Evolutionary conservation across 2,797 vertebrate species (phyloP), one percentile per base, ranked within the genome.

Genomic region (Tolypeutes matacus): DNA sequence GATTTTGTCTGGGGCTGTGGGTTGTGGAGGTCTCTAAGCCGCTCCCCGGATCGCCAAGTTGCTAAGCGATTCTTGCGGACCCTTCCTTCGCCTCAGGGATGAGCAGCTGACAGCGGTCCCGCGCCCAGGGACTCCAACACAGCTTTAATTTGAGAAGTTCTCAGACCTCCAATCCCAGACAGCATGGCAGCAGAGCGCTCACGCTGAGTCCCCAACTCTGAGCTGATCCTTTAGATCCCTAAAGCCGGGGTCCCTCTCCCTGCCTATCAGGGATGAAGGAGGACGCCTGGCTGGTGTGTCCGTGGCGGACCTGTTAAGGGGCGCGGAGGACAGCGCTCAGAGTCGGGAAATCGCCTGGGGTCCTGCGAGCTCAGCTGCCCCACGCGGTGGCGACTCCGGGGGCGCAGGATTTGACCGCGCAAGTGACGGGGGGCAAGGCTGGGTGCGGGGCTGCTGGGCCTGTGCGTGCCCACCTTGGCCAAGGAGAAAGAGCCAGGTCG

Each of bases 41-140:
- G 29, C 5, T 81, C 65, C 39, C 9, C 4, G 34, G 46, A 80
- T 0, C 75, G 70, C 76, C 36, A 87, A 53, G 21, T 56, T 72
- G 29, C 39, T 23, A 64, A 78, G 7, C 0, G 31, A 60, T 42
- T 81, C n/a, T 29, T 62, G 34, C 3, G 53, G 60, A 39, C 6
- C 42, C 42, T 78, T 73, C 64, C 25, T 51, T 84, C 56, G 42
- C 42, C 46, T 31, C 10, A 27, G 11, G 1, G 13, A n/a, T 4
- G 25, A 20, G 15, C 3, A 49, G 46, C 60, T n/a, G 42, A 31
- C 17, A 29, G 17, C 29, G 20, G 60, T 27, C 27, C 62, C 0
- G 14, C 1, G 49, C 3, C 51, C 0, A 6, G 39, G 21, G 31
- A 2, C 15, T 39, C 13, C 10, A 56, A 25, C 29, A 49, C 0